These are phyloP conservation scores for Trichonephila clavipes DNA, from an alignment of 1,140 invertebrate genomes.

Conservation along the genomic window DNA sequence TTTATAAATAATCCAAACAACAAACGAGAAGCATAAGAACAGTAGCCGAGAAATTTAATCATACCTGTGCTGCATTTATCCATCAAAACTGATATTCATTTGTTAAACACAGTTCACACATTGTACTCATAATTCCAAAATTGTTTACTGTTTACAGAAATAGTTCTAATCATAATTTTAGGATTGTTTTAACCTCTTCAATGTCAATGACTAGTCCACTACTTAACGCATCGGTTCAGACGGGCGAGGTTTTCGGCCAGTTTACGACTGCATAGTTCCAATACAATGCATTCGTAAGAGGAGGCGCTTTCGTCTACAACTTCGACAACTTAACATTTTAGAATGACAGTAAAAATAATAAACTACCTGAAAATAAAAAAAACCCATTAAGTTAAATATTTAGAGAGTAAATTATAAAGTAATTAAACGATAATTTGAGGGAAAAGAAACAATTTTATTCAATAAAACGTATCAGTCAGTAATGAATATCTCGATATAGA, in stretches of 20 bases:
- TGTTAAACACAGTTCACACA: conserved; percentile 61
- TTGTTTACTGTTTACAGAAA: not conserved
- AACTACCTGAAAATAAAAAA: too few relatives aligned
- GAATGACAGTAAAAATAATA: too few relatives aligned
- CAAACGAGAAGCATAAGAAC: conserved; percentile 12
- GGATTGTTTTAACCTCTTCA: conserved; percentile 61
- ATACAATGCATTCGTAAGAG: conserved; percentile 59
- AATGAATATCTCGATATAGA: too few relatives aligned
- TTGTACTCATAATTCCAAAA: conserved; percentile 25
- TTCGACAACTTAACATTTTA: not conserved
- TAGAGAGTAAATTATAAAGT: too few relatives aligned
- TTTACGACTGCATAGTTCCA: conserved; percentile 60
- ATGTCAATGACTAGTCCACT: conserved; percentile 71
- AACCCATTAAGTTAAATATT: too few relatives aligned
- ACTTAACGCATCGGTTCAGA: conserved; percentile 72
- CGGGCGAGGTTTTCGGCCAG: conserved; percentile 73
- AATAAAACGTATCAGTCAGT: too few relatives aligned
- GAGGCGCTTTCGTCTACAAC: conserved; percentile 55
- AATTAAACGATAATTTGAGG: too few relatives aligned
- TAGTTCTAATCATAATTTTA: conserved; percentile 46
- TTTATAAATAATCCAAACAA: conserved; percentile 17
- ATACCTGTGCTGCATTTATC: conserved; percentile 75
- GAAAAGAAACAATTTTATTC: too few relatives aligned
- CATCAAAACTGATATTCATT: conserved; percentile 73
- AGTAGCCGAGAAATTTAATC: conserved; percentile 35